Percentiles rank a stretch among this genome's conserved stretches.
Conservation (phyloP, 2,797 vertebrate species). For the Tarsius wallacei region DNA sequence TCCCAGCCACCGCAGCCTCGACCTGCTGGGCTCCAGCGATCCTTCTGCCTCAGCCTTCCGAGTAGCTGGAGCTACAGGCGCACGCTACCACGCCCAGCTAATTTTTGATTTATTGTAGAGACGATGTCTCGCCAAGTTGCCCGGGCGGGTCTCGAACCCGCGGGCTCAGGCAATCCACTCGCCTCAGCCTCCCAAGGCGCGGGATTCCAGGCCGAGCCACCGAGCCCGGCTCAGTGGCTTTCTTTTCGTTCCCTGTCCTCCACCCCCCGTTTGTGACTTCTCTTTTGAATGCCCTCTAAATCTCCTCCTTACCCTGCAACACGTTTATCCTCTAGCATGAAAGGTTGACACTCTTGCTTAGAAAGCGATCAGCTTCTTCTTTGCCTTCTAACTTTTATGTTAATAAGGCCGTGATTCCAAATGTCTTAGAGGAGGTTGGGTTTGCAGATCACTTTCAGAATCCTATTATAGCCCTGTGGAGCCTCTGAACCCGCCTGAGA, state of each 20-base stretch:
- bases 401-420: background rate
- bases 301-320: background rate
- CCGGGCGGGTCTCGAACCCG: too few species aligned
- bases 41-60: too few species aligned
- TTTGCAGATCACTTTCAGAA: background rate
- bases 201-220: too few species aligned
- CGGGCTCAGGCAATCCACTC: too few species aligned
- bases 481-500: background rate
- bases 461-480: background rate
- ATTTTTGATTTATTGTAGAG: too few species aligned
- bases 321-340: background rate
- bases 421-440: background rate
- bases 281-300: slow-evolving; percentile 21
- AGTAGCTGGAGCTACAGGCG: too few species aligned
- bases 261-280: background rate
- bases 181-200: too few species aligned
- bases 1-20: too few species aligned
- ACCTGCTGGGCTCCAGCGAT: too few species aligned
- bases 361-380: slow-evolving; percentile 1
- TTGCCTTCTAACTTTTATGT: background rate
- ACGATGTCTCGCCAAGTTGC: too few species aligned
- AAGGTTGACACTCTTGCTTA: background rate
- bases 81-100: too few species aligned
- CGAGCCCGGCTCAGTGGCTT: too few species aligned
- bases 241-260: background rate